Evolutionary conservation across 1,140 invertebrate genomes (phyloP).

Genomic region (Bombus picipes): DNA sequence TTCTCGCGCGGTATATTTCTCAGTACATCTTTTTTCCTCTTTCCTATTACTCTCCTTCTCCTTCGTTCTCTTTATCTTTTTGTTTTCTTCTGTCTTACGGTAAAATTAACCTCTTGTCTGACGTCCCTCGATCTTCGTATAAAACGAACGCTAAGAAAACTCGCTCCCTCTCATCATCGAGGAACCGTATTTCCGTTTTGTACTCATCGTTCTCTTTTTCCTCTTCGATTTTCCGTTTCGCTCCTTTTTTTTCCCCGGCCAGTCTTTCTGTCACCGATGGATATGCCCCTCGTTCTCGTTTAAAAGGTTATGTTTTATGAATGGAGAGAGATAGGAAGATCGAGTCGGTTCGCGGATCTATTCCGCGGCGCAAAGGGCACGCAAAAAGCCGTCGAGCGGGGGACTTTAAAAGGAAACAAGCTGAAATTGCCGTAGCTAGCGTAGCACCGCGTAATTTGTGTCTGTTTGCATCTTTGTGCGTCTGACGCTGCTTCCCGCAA

Average conservation of each 20-base stretch:
- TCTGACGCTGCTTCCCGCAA: neutral
- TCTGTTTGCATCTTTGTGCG: neutral
- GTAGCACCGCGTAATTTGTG: neutral
- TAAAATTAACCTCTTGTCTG: conserved; percentile 6
- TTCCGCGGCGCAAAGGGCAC: neutral
- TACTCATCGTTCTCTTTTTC: neutral
- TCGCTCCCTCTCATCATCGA: neutral
- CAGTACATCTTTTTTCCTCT: neutral
- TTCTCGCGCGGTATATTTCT: neutral
- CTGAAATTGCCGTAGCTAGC: neutral
- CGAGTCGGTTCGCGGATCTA: conserved; percentile 1
- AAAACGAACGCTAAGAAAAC: neutral
- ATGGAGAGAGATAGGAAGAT: conserved; percentile 9
- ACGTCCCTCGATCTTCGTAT: neutral
- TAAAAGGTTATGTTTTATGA: conserved; percentile 13
- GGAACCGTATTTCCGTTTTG: neutral
- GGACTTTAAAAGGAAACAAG: conserved; percentile 11
- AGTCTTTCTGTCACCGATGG: neutral
- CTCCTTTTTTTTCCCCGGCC: neutral
- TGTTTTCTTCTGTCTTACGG: neutral
- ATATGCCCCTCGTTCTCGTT: neutral
- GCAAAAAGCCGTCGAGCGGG: conserved; percentile 8
- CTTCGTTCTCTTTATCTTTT: neutral
- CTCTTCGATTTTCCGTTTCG: neutral
- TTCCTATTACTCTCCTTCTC: neutral